Percentiles rank a stretch among this genome's conserved stretches.
Conservation (phyloP, 2,113 vertebrate genomes). For the Zapornia atra region DNA sequence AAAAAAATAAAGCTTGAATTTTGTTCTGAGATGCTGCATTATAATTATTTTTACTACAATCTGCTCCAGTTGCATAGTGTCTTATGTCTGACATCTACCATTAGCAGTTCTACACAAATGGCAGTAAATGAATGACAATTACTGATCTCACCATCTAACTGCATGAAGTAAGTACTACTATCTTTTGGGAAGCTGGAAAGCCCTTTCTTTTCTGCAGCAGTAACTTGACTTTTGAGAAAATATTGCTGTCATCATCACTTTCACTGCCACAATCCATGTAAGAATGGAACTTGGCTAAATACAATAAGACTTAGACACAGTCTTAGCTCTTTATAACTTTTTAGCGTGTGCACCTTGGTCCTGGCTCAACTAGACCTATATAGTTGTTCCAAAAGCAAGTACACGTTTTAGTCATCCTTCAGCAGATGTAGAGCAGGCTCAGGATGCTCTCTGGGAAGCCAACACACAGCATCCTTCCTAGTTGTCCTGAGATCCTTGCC, state of each 20-base stretch:
- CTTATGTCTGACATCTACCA: neutral
- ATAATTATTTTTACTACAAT: conserved; percentile 10
- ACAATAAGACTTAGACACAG: neutral
- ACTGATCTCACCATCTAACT: neutral
- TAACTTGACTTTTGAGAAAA: neutral
- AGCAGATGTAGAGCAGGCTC: neutral
- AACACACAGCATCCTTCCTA: neutral
- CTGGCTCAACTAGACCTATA: neutral
- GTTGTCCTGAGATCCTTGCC: neutral
- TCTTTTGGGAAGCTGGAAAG: neutral
- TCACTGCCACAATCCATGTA: neutral
- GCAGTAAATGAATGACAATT: neutral
- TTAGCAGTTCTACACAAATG: neutral
- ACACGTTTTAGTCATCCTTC: neutral
- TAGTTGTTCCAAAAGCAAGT: neutral
- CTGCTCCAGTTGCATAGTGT: neutral
- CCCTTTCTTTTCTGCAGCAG: neutral
- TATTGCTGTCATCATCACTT: neutral
- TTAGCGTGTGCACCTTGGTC: neutral
- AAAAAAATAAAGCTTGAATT: neutral
- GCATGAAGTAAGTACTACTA: neutral
- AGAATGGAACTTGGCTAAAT: neutral
- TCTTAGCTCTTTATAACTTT: neutral
- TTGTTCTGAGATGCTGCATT: neutral
- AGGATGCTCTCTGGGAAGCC: neutral